Evolutionary conservation across 2,888 invertebrate species (phyloP), one percentile per base, ranked within the genome.

Genomic region (Cylindroiulus punctatus): DNA sequence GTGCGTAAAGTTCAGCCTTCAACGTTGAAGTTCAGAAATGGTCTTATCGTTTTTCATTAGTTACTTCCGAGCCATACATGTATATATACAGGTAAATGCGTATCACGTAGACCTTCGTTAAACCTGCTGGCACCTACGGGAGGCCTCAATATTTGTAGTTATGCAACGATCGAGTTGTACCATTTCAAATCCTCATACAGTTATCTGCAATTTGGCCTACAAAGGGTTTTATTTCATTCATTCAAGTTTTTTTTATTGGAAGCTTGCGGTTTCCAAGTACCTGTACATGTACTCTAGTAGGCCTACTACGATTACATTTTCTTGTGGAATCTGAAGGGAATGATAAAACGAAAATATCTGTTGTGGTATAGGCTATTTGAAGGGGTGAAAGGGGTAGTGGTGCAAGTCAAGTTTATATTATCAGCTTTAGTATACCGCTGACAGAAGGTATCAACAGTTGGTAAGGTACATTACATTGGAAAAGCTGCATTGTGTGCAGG

Each of bases 201-300:
- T 76, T 76, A 76, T 30, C 76, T 76, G 26, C 8, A 76, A 76
- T 76, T 76, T 76, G 76, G 76, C 76, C 76, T 30, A 76, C 14
- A 76, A 76, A 76, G 30, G 2, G 76, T 76, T 30, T 76, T 76
- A 14, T 76, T 76, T 76, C 17, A 30, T 76, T 30, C 30, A 76
- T 76, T 76, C 30, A 76, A 22, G 26, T 76, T 76, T 30, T 76
- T 44, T 76, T 76, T 65, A 30, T 76, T 76, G 76, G 30, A 10
- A 76, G 17, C 30, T 30, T 32, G 30, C 10, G 8, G 76, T 14
- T 32, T 30, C 17, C 30, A 76, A 30, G 44, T 44, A 12, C 44
- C 1, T 44, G 44, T 44, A 12, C 8, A 44, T 44, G 44, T 14
- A 44, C 44, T 44, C 44, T 44, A 44, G 44, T 44, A 44, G 7